These are phyloP conservation scores for Hapalemur alaotrensis DNA, from an alignment of 2,797 vertebrate species.

Conservation along the genomic window DNA sequence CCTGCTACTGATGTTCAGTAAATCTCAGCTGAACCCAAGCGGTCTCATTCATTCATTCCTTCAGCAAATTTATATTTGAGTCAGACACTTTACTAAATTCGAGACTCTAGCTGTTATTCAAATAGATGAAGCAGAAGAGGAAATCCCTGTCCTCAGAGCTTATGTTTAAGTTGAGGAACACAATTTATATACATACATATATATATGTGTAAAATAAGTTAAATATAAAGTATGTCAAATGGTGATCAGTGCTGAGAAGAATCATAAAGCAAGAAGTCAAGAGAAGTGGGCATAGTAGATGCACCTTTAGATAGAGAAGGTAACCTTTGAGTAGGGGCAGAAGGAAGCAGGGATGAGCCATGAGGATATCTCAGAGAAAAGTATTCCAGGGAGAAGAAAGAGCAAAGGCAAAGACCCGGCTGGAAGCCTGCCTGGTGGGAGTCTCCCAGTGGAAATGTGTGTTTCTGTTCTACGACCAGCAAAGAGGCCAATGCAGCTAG, in stretches of 20 bases:
- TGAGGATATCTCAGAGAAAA: not conserved
- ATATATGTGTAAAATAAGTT: not conserved
- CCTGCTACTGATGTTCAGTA: not conserved
- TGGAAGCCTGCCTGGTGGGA: not conserved
- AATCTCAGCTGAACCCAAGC: not conserved
- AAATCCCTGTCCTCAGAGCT: not conserved
- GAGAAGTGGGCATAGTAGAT: not conserved
- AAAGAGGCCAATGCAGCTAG: not conserved
- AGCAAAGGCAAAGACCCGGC: not conserved
- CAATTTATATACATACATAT: not conserved
- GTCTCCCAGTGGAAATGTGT: accelerated
- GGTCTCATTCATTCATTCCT: not conserved
- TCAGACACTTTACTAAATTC: not conserved
- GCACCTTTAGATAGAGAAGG: not conserved
- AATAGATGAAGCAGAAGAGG: not conserved
- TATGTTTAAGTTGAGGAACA: not conserved
- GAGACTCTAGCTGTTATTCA: not conserved
- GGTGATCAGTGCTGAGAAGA: not conserved
- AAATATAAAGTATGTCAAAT: not conserved
- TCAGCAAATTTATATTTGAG: not conserved
- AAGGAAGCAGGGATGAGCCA: not conserved
- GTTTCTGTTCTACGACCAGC: no score
- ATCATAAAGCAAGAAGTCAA: not conserved
- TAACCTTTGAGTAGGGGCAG: not conserved
- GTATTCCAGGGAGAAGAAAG: not conserved